These are phyloP conservation scores for Fukomys damarensis DNA, from an alignment of 2,113 vertebrate species.

Conservation along the genomic window DNA sequence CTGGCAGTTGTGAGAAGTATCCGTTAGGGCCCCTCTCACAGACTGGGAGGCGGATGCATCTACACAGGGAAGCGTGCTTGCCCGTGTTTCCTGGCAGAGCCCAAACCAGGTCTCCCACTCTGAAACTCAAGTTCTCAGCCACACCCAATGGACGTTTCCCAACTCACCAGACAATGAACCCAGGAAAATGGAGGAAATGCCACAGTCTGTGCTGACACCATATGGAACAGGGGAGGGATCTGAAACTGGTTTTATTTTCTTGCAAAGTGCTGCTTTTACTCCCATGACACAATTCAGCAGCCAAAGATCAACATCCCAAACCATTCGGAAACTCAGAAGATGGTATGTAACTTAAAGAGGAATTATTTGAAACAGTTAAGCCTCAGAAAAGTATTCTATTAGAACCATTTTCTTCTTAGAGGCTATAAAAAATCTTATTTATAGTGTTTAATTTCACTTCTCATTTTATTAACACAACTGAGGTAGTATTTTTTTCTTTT, in stretches of 20 bases:
- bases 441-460: conserved; percentile 72
- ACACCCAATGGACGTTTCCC: not conserved
- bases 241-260: not conserved
- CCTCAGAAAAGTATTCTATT: not conserved
- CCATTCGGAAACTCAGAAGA: not conserved
- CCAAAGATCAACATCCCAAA: not conserved
- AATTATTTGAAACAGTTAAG: conserved; percentile 64
- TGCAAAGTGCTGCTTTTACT: not conserved
- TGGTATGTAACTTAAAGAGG: not conserved
- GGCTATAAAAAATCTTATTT: conserved; percentile 64
- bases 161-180: not conserved
- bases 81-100: fast-evolving
- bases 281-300: not conserved
- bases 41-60: not conserved
- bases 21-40: not conserved
- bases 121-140: not conserved
- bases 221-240: not conserved
- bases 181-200: not conserved
- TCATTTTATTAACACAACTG: conserved; percentile 71
- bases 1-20: not conserved
- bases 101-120: not conserved
- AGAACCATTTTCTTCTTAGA: conserved; percentile 51
- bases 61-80: fast-evolving
- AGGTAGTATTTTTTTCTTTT: conserved; percentile 77
- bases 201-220: not conserved